Evolutionary conservation across 1,140 invertebrate genomes (phyloP).

Genomic region (Hypothenemus hampei): DNA sequence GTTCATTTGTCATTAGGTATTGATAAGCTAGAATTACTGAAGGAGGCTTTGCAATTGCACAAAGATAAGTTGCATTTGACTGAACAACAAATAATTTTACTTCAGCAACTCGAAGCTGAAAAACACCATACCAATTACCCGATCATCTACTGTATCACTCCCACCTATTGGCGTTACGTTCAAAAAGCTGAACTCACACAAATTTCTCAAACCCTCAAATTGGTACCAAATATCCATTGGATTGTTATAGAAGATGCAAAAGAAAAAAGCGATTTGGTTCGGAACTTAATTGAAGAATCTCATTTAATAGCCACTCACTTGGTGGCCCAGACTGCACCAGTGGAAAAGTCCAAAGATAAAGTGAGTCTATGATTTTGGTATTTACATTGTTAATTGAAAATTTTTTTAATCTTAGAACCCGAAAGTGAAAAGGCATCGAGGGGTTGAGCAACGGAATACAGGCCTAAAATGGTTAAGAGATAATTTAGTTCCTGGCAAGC

Average conservation of each 20-base stretch:
- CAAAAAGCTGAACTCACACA: constrained; percentile 95
- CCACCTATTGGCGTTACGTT: constrained; percentile 80
- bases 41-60: constrained; percentile 35
- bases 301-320: constrained; percentile 74
- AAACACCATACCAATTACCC: constrained; percentile 47
- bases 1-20: constrained; percentile 26
- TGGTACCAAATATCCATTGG: constrained; percentile 91
- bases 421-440: constrained; percentile 87
- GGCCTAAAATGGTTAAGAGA: constrained; percentile 82
- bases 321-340: constrained; percentile 57
- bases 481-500: constrained; percentile 54
- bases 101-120: constrained; percentile 32
- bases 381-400: not conserved
- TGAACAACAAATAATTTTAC: constrained; percentile 36
- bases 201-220: constrained; percentile 82
- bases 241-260: constrained; percentile 88
- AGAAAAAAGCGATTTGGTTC: constrained; percentile 71
- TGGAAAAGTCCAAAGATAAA: constrained; percentile 46
- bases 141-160: constrained; percentile 86
- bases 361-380: constrained; percentile 33
- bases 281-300: constrained; percentile 70
- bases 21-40: constrained; percentile 31
- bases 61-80: constrained; percentile 40
- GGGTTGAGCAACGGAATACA: constrained; percentile 89
- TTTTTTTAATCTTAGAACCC: constrained; percentile 53